These are phyloP conservation scores for Delphinus delphis DNA, from an alignment of 2,113 vertebrate genomes.

Conservation along the genomic window DNA sequence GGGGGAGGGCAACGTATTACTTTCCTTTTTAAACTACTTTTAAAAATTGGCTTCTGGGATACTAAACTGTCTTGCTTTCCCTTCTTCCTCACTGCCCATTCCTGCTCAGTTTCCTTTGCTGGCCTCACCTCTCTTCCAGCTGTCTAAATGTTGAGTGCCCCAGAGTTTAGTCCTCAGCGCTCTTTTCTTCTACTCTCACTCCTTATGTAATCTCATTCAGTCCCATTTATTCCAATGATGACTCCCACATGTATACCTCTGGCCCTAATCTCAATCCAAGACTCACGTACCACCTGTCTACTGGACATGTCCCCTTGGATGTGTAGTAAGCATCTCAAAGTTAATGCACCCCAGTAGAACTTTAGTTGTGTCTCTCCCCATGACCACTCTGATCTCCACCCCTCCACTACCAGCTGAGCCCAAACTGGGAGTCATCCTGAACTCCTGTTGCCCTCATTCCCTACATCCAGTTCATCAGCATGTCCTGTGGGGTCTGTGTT, in stretches of 20 bases:
- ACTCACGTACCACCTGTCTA: not conserved
- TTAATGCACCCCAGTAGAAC: not conserved
- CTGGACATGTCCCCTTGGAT: not conserved
- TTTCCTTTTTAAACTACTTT: not conserved
- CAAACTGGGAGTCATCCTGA: not conserved
- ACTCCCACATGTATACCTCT: not conserved
- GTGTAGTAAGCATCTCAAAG: not conserved
- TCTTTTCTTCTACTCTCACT: not conserved
- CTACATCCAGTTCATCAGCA: not conserved
- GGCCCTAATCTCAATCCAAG: not conserved
- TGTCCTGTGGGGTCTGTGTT: not conserved
- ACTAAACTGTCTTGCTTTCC: not conserved
- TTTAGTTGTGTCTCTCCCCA: not conserved
- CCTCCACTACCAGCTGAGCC: not conserved
- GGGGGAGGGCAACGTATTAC: not conserved
- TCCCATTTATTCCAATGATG: not conserved
- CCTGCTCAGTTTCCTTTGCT: not conserved
- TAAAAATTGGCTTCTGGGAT: not conserved
- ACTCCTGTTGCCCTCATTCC: not conserved
- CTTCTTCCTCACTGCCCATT: not conserved
- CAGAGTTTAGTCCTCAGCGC: not conserved
- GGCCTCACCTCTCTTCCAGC: not conserved
- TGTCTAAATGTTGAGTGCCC: not conserved
- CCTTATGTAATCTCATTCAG: not conserved
- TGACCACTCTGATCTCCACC: not conserved